Evolutionary conservation across 2,888 invertebrate genomes (phyloP).

Genomic region (Drosophila meridiana): DNA sequence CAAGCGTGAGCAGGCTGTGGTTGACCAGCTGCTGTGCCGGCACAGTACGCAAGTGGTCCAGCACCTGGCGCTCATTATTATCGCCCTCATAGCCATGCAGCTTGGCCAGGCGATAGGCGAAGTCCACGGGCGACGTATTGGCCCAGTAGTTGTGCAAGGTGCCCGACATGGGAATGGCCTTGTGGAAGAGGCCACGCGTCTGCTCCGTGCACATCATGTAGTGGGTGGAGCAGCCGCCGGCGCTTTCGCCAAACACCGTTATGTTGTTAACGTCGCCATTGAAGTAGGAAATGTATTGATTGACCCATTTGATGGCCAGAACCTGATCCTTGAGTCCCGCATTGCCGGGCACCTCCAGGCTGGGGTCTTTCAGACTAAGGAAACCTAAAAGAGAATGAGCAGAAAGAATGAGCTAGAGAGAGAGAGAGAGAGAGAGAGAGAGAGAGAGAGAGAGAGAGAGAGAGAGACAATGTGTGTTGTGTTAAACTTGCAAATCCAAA

Average conservation of each 20-base stretch:
- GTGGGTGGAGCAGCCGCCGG: constrained; percentile 85
- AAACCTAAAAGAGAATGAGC: constrained; percentile 82
- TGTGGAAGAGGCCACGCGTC: constrained; percentile 84
- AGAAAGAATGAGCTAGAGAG: neutral
- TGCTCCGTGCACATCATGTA: constrained; percentile 85
- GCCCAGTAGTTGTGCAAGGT: constrained; percentile 78
- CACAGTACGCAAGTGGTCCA: constrained; percentile 82
- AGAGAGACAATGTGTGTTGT: too few species aligned
- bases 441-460: neutral
- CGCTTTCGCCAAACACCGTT: constrained; percentile 86
- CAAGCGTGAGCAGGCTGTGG: constrained; percentile 71
- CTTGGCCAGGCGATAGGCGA: constrained; percentile 81
- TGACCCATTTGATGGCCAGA: constrained; percentile 86
- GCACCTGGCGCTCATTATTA: constrained; percentile 81
- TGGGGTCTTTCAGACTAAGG: constrained; percentile 85
- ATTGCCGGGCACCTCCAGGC: constrained; percentile 86
- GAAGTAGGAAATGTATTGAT: constrained; percentile 85
- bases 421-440: neutral
- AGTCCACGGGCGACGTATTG: constrained; percentile 66
- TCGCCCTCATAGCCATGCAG: constrained; percentile 80
- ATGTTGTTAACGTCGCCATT: constrained; percentile 86
- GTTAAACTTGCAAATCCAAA: neutral
- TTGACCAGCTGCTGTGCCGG: constrained; percentile 69
- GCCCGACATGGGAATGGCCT: constrained; percentile 83
- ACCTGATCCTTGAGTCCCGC: constrained; percentile 86